Base-by-base conservation (phyloP, 1,140 invertebrate genomes). In the Asobara japonica region DNA sequence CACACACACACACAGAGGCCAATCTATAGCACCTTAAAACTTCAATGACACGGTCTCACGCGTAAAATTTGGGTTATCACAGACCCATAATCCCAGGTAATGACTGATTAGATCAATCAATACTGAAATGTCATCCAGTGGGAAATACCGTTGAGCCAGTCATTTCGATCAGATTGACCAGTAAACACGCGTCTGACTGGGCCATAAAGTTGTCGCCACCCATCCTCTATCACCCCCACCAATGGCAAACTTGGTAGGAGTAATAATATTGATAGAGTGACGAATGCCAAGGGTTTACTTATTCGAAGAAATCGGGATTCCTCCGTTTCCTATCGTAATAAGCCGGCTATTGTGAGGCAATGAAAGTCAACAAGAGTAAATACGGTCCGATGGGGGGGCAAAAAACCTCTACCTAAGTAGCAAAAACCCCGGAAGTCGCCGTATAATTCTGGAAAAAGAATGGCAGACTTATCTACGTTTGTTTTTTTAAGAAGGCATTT, bases 61-160 rank as follows among this genome's bases (percentile, higher is more conserved):
- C n/a, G n/a, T n/a, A n/a, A n/a, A n/a, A n/a, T n/a, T 16, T 8
- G 36, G 3, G 2, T 8, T 20, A 4, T 27, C 30, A n/a, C 13
- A 20, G 31, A 67, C 16, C 66, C 13, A 13, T 22, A 22, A 56
- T 68, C 30, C 48, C 29, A 20, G 18, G 33, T 68, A 29, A 56
- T 68, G 66, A 68, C 30, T 68, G 66, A 68, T 68, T 60, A 56
- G 18, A 60, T 68, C 13, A 68, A 68, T 68, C 65, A 51, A 67
- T 67, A 29, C n/a, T 29, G 7, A 10, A 60, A 60, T 60, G 3
- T n/a, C n/a, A 31, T 62, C 29, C 22, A 56, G 8, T 56, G 5
- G 5, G 10, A 6, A 5, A 3, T 56, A 56, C 11, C 22, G 6
- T 10, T 11, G 6, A 25, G n/a, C n/a, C 51, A 27, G 20, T 25